Base-by-base conservation (phyloP, 2,113 vertebrate genomes). In the Ramphastos sulfuratus region DNA sequence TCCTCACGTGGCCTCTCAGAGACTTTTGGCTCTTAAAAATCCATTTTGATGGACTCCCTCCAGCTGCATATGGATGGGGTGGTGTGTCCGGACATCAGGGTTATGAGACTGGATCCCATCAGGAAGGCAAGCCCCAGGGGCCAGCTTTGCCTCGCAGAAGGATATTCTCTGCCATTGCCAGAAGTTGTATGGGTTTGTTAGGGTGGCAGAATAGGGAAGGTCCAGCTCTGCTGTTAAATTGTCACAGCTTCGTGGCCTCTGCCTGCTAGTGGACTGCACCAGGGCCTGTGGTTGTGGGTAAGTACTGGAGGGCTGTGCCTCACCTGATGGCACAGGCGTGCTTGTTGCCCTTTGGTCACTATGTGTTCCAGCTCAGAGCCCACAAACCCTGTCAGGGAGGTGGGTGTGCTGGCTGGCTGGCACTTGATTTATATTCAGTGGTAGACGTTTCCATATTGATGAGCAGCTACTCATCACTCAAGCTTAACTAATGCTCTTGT, bases 251-350 rank as follows among this genome's bases (percentile, higher is more conserved):
- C 0, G 0, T 61, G 55, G 63, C 16, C 33, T 28, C 15, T 83
- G 69, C 54, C 33, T 74, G 58, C 77, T 64, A 64, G 12, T 4
- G 6, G 67, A 15, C 54, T 30, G 60, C 52, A 74, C 30, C 30
- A 11, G 30, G 14, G 42, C 25, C 60, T 4, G 6, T 50, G 59
- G 20, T 7, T 54, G 23, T 24, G 67, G 50, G 27, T 79, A n/a
- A 15, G 33, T 6, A 37, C 77, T 76, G 64, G 39, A 65, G 63
- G 59, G 63, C 50, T 0, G 0, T 39, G 30, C 3, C 39, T 67
- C 3, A 1, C 3, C 6, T 42, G 9, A 2, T 46, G 39, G 63
- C 50, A 59, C 15, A 19, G 33, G 25, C 0, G 0, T 55, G 75
- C 16, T 31, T 56, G 77, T 46, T 60, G 16, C 46, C 21, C 28